Base-by-base conservation (phyloP, 2,113 vertebrate species). In the Thymallus thymallus region DNA sequence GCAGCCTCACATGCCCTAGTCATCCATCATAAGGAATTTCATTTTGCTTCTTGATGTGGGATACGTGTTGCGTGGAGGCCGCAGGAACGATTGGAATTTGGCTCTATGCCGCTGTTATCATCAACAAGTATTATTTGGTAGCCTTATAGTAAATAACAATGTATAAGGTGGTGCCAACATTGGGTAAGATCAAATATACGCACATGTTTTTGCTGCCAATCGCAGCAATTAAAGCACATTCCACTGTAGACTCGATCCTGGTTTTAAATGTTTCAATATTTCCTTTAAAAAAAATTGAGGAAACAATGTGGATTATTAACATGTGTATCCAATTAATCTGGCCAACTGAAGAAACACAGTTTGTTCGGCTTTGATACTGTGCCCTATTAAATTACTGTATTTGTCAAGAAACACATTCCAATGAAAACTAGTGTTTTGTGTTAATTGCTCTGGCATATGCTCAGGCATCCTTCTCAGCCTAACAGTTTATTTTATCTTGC, bases 221-320 rank as follows among this genome's bases (percentile, higher is more conserved):
- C 77, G 81, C 74, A 79, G 82, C 86, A 92, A 92, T 93, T 92
- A 91, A 84, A 86, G 83, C 78, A 69, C 88, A 89, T 92, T 93
- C 88, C 85, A 84, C 22, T 69, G 76, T 82, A 69, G 84, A 81
- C 77, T 76, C 61, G 70, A 87, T 84, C 74, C 82, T 60, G 86
- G 91, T 90, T 90, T 90, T 86, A 88, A 91, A 91, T 85, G 83
- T 85, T 87, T 92, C 87, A 83, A 91, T 90, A 89, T 89, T 93
- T 90, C 85, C 84, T 89, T 89, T 90, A 89, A 90, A 92, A 90
- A 90, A 83, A 85, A 87, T 87, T 87, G 88, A 88, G 86, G 88
- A 91, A 91, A 88, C 87, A 81, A 84, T 85, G 86, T 82, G 85
- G 88, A 93, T 92, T 91, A 91, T 90, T 93, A 91, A 89, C 92